Conservation (phyloP, 2,888 invertebrate genomes). For the Melipona bicolor region DNA sequence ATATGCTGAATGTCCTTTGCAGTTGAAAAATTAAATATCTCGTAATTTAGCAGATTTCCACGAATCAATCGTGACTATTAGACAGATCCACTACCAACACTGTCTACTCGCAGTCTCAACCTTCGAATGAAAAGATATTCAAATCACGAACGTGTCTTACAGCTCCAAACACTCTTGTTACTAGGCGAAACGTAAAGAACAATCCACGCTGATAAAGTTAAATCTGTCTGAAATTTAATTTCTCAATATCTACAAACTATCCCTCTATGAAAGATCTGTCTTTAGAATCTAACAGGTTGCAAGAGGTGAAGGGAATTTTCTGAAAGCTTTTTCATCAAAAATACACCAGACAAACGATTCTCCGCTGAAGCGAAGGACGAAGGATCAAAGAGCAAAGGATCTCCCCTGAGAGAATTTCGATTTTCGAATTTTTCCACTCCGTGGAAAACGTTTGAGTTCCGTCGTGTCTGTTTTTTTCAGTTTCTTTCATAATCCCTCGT, state of each 20-base stretch:
- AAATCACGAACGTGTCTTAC: not conserved
- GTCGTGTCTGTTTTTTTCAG: not conserved
- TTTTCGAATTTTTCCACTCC: not conserved
- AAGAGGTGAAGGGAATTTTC: not conserved
- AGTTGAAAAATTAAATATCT: no score
- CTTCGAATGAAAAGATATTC: not conserved
- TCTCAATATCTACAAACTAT: no score
- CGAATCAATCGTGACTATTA: not conserved
- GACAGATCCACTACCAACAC: not conserved
- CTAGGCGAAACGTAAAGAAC: not conserved
- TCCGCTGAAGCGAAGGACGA: not conserved
- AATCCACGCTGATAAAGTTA: not conserved
- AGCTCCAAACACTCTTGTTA: not conserved
- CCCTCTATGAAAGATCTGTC: no score
- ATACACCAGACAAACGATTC: not conserved
- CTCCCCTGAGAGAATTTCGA: no score
- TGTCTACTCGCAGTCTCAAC: not conserved
- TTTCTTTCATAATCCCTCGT: constrained; percentile 45
- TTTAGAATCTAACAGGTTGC: not conserved
- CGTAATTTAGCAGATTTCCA: not conserved
- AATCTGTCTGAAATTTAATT: not conserved
- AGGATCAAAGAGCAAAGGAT: not conserved
- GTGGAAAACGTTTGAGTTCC: constrained; percentile 1
- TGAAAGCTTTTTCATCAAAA: not conserved
- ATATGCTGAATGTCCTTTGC: not conserved